Evolutionary conservation across 2,113 vertebrate species (phyloP).

Genomic region (Corynorhinus townsendii): DNA sequence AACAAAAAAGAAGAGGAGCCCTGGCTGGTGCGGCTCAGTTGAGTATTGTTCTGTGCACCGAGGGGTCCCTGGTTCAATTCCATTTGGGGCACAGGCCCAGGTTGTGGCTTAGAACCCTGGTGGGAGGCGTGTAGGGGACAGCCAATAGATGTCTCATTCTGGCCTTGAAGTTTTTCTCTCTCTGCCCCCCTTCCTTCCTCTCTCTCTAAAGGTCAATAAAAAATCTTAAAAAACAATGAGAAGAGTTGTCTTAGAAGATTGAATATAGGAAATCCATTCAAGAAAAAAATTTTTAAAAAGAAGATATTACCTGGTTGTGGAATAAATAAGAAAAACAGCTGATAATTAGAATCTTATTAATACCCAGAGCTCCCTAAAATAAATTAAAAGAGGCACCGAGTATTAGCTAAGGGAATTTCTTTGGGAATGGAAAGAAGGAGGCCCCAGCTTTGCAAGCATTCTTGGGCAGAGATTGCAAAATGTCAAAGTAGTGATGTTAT

Average conservation of each 20-base stretch:
- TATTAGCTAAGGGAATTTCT: background rate
- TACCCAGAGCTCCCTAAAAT: background rate
- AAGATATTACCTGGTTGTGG: background rate
- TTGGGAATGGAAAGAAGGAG: background rate
- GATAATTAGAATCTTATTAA: conserved; percentile 18
- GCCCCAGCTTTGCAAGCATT: background rate
- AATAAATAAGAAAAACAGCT: conserved; percentile 1
- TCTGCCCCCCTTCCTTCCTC: background rate
- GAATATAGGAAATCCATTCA: background rate
- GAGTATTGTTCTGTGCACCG: background rate
- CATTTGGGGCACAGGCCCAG: too few species aligned
- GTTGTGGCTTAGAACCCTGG: background rate
- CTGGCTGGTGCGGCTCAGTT: background rate
- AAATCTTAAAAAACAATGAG: background rate
- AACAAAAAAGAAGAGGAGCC: background rate
- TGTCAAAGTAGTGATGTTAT: conserved; percentile 21
- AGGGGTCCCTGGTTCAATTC: background rate
- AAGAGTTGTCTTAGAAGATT: background rate
- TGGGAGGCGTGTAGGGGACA: background rate
- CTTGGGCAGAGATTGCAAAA: conserved; percentile 28
- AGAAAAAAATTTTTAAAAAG: background rate
- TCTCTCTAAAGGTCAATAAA: background rate
- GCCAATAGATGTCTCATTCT: background rate
- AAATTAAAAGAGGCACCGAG: background rate
- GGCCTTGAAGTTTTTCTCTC: background rate